Evolutionary conservation across 2,113 vertebrate species (phyloP).

Genomic region (Uria aalge): DNA sequence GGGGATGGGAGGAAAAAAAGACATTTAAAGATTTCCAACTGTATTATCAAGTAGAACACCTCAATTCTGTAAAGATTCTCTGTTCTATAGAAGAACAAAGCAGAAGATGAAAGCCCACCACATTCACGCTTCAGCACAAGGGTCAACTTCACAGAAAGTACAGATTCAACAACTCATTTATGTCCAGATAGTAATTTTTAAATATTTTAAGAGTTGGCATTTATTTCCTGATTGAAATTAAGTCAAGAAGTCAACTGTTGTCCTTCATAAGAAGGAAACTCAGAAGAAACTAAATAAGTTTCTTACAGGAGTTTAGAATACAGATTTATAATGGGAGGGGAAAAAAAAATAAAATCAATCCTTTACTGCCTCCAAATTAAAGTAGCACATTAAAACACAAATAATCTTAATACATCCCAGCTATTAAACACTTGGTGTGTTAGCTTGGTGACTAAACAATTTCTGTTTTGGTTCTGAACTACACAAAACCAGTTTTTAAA

Average conservation of each 20-base stretch:
- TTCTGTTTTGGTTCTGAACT: not conserved
- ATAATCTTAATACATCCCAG: not conserved
- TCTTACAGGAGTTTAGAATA: not conserved
- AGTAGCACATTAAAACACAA: not conserved
- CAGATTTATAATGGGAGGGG: not conserved
- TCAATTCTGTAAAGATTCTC: not conserved
- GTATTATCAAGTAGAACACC: not conserved
- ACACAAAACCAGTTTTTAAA: not conserved
- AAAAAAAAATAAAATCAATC: not conserved
- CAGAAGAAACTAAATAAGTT: not conserved
- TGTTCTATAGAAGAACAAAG: not conserved
- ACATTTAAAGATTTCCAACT: no score
- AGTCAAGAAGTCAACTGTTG: not conserved
- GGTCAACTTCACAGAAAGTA: not conserved
- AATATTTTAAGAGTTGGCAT: not conserved
- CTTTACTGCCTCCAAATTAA: not conserved
- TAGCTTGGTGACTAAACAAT: not conserved
- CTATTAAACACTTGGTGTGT: not conserved
- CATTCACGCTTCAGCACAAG: not conserved
- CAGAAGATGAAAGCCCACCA: not conserved
- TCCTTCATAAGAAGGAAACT: not conserved
- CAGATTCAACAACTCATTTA: not conserved
- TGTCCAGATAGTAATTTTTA: not conserved
- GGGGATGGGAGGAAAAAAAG: not conserved
- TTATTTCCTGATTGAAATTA: not conserved